phyloP scores from a whole-genome alignment of 2,888 invertebrate species.

The Theodoxus fluviatilis region DNA sequence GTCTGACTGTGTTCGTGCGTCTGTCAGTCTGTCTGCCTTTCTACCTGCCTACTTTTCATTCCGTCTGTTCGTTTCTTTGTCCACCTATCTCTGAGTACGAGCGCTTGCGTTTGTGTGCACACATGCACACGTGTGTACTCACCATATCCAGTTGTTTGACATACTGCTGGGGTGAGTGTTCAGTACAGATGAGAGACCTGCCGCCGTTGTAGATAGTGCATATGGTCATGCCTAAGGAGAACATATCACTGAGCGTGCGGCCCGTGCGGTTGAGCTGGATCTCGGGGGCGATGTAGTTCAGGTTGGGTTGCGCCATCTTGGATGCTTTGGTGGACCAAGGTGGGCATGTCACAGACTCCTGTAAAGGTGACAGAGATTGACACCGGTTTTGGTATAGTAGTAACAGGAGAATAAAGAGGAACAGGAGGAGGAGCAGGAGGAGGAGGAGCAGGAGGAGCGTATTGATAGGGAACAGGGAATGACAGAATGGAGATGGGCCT shows the following conservation, averaged over 20 bases:
- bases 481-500: not conserved
- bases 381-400: no score
- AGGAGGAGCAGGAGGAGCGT: slow-evolving; percentile 4
- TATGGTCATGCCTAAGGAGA: slow-evolving; percentile 91
- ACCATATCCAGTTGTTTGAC: slow-evolving; percentile 90
- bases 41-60: no score
- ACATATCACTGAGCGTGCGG: slow-evolving; percentile 93
- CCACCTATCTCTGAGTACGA: no score
- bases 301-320: slow-evolving; percentile 91
- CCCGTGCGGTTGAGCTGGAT: slow-evolving; percentile 75
- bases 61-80: no score
- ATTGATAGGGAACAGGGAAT: not conserved
- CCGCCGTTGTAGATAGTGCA: slow-evolving; percentile 93
- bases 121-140: no score
- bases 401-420: not conserved
- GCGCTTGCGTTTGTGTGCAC: no score
- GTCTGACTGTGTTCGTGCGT: no score
- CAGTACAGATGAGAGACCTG: slow-evolving; percentile 85
- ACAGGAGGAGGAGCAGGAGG: not conserved
- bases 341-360: slow-evolving; percentile 81
- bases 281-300: slow-evolving; percentile 95
- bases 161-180: slow-evolving; percentile 87
- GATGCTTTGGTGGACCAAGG: slow-evolving; percentile 91
- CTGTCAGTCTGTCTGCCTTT: no score
- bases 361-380: no score